Percentiles rank a stretch among this genome's conserved stretches.
These are phyloP conservation scores for Drosophila persimilis DNA, from an alignment of 1,140 invertebrate species.

Conservation along the genomic window DNA sequence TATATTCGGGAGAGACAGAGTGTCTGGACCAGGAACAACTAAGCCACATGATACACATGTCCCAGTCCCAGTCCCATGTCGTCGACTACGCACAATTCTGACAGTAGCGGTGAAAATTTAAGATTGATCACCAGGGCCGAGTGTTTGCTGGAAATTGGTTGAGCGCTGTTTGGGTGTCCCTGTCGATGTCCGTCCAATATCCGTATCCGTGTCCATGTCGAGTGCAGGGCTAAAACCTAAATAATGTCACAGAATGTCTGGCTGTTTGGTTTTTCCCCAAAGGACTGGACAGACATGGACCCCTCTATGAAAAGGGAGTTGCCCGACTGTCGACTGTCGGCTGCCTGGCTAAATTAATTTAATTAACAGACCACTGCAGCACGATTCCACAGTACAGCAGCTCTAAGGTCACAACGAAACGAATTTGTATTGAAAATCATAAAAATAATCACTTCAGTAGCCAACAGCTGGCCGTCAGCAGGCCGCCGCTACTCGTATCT, in stretches of 20 bases:
- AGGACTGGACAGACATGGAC: conserved; percentile 2
- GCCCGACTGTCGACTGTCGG: background rate
- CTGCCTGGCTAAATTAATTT: conserved; percentile 56
- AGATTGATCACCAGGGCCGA: conserved; percentile 79
- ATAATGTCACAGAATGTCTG: conserved; percentile 62
- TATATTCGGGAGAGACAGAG: conserved; percentile 30
- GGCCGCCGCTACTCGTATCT: background rate
- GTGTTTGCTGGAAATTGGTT: conserved; percentile 71
- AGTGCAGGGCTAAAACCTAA: conserved; percentile 72
- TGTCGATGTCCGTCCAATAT: conserved; percentile 4
- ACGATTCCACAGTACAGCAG: background rate
- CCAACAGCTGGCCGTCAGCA: conserved; percentile 35
- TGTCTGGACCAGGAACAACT: conserved; percentile 40
- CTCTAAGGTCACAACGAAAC: conserved; percentile 52
- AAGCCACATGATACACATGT: conserved; percentile 65
- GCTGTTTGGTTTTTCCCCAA: conserved; percentile 17
- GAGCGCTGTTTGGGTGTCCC: conserved; percentile 41
- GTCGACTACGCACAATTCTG: conserved; percentile 75
- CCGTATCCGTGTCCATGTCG: conserved; percentile 45
- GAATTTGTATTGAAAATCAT: conserved; percentile 58
- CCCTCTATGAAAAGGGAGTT: conserved; percentile 2
- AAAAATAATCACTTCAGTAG: conserved; percentile 46
- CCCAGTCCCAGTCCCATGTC: conserved; percentile 48
- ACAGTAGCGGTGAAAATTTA: conserved; percentile 83
- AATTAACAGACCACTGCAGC: conserved; percentile 50